Base-by-base conservation (phyloP, 2,888 invertebrate species). In the Heliconius erato region DNA sequence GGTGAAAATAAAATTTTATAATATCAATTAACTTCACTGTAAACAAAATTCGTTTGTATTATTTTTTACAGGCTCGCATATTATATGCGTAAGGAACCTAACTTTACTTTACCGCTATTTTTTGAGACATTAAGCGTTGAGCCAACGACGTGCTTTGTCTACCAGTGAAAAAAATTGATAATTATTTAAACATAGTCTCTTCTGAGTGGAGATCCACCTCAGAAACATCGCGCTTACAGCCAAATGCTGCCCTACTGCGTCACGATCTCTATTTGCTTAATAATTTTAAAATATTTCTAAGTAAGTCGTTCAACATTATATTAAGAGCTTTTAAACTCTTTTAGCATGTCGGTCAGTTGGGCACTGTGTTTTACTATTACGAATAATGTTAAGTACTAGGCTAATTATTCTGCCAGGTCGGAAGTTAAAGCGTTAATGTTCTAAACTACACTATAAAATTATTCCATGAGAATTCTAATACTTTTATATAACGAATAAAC, bases 1-100 rank as follows among this genome's bases (percentile, higher is more conserved):
- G 26, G 77, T 54, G 54, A 82, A 82, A 80, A 28, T 79, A 79
- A 74, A 79, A 82, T 82, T 79, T 82, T 79, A 72, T 71, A 19
- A 81, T 77, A 77, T 26, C 26, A 49, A 19, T 49, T 49, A 49
- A 49, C 16, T 49, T 49, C 5, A 32, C 32, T 32, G 32, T 32
- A 32, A 32, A 32, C 5, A 32, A 32, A 32, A 32, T 32, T 32
- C 32, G 32, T 32, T 32, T 32, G 32, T 32, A 32, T 5, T 32
- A 32, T 32, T 32, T 32, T 32, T 32, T 32, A 32, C 32, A 32
- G 32, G 4, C 32, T 32, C 32, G 32, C 32, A 32, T 32, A 32
- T 4, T 3, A 40, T 40, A 40, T 40, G 40, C 32, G 4, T 32
- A 32, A 3, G 32, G 3, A 32, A 32, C 32, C 32, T 32, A 32